These are phyloP conservation scores for Leptopilina syphax DNA, from an alignment of 2,888 invertebrate species.

Conservation along the genomic window DNA sequence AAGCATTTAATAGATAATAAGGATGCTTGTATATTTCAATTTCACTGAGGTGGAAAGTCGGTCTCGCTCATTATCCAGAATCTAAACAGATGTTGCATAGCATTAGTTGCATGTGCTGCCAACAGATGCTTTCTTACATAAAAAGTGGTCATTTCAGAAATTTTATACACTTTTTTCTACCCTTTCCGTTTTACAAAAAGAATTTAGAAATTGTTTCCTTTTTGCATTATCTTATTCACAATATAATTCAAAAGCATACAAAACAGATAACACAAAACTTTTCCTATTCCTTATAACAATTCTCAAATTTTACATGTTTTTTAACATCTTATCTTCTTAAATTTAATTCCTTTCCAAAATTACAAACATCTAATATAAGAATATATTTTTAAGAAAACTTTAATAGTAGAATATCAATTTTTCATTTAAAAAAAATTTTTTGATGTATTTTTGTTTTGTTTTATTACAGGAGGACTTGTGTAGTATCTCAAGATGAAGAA, in stretches of 20 bases:
- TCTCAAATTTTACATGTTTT: no score
- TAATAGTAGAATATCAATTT: no score
- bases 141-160: conserved; percentile 28
- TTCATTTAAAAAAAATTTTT: no score
- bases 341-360: no score
- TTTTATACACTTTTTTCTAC: not conserved
- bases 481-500: conserved; percentile 54
- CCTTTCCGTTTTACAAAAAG: not conserved
- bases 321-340: no score
- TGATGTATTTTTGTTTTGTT: not conserved
- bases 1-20: conserved; percentile 37
- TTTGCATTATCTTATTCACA: not conserved
- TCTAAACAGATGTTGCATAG: conserved; percentile 37
- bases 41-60: conserved; percentile 27
- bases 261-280: no score
- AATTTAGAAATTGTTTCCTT: not conserved
- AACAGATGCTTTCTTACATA: conserved; percentile 21
- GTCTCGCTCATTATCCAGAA: conserved; percentile 37
- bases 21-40: conserved; percentile 22
- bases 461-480: conserved; percentile 65
- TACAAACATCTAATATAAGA: no score
- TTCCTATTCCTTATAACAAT: no score
- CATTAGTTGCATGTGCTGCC: conserved; percentile 37
- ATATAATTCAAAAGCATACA: no score
- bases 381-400: no score